A percentile compares a stretch with the other conserved stretches of the same genome.
These are phyloP conservation scores for Drosophila infuscata DNA, from an alignment of 2,888 invertebrate genomes.

Conservation along the genomic window DNA sequence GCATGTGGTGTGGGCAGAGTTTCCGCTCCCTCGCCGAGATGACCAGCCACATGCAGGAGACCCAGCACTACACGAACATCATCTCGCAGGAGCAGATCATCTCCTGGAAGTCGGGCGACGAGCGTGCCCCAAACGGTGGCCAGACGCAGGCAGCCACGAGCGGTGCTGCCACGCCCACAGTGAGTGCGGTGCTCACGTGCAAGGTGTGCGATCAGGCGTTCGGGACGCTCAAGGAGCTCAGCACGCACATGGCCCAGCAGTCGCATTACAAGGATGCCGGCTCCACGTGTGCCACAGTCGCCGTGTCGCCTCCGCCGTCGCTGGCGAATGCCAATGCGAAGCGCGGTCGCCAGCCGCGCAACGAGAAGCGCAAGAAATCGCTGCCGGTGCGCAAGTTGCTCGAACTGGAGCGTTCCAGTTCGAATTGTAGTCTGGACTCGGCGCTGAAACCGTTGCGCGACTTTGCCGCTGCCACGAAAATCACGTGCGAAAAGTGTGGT, in stretches of 20 bases:
- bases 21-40: slow-evolving; percentile 98
- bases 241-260: slow-evolving; percentile 99
- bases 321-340: slow-evolving; percentile 30
- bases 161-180: slow-evolving; percentile 81
- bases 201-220: slow-evolving; percentile 99
- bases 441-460: slow-evolving; percentile 86
- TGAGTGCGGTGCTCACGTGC: slow-evolving; percentile 97
- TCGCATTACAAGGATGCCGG: slow-evolving; percentile 95
- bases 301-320: slow-evolving; percentile 27
- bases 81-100: slow-evolving; percentile 98
- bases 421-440: slow-evolving; percentile 83
- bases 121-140: slow-evolving; percentile 84
- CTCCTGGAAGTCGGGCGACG: slow-evolving; percentile 97
- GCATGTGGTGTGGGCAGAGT: slow-evolving; percentile 99
- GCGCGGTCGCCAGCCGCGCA: slow-evolving; percentile 91
- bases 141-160: slow-evolving; percentile 24
- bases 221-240: slow-evolving; percentile 96
- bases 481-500: slow-evolving; percentile 98
- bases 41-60: slow-evolving; percentile 99
- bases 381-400: slow-evolving; percentile 95
- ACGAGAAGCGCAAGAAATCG: slow-evolving; percentile 96
- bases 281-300: slow-evolving; percentile 48
- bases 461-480: slow-evolving; percentile 88
- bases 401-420: slow-evolving; percentile 90
- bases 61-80: slow-evolving; percentile 99